Base-by-base conservation (phyloP, 2,888 invertebrate genomes). In the Nomada hirtipes region DNA sequence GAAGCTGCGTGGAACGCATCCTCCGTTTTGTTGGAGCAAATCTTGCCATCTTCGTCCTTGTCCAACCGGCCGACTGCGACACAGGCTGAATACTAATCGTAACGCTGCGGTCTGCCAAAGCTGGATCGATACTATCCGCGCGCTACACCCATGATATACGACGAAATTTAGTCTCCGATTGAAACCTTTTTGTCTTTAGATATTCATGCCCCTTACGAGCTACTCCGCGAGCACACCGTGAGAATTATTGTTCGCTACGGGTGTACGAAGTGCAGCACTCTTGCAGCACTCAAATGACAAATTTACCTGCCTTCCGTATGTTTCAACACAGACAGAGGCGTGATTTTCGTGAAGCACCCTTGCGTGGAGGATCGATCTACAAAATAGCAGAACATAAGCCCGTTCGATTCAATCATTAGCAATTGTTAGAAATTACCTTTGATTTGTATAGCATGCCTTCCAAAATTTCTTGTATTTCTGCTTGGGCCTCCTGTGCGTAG, bases 11-110 rank as follows among this genome's bases (percentile, higher is more conserved):
- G 55, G 53, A 69, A 53, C 73, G 71, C 70, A 74, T 81, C 80
- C 79, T 72, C 74, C 83, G 79, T 84, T 73, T 69, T 47, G 75
- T 55, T 64, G 68, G 68, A 78, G 83, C 79, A 87, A 90, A 89
- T 85, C 88, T 86, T 85, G 74, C 77, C 57, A 63, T 86, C 86
- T 80, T 83, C 82, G 77, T 85, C 82, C 86, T 85, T 85, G 89
- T 88, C 88, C 88, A 90, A 90, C 89, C 89, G 86, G 85, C 85
- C 88, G 85, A 83, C 84, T 86, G 86, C 86, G 87, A 90, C 90
- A 89, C 87, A 79, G 87, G 84, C 90, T 80, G 91, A 90, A 91
- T 91, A 91, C 90, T 91, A 90, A 91, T 88, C 87, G 84, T 79
- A 71, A 79, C 76, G 78, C 86, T 89, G 90, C 88, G 89, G 91